Conservation (phyloP, 2,888 invertebrate genomes). For the Pseudococcus longispinus region DNA sequence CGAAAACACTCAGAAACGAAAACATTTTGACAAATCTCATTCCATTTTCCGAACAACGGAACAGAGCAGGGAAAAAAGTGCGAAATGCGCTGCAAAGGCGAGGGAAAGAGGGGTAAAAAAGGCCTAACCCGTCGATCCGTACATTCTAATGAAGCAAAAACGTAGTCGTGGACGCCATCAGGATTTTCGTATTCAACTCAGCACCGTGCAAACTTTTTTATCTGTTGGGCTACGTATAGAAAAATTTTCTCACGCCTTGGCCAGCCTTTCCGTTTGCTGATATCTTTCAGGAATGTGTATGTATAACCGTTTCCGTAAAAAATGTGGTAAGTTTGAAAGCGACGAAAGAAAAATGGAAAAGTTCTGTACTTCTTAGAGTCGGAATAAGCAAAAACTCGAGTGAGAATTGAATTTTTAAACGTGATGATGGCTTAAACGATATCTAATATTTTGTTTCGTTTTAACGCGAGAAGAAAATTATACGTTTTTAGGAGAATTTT, state of each 20-base stretch:
- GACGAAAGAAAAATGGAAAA: neutral
- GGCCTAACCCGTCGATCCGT: neutral
- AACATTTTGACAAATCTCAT: constrained; percentile 57
- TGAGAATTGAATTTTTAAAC: constrained; percentile 19
- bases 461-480: neutral
- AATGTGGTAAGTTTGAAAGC: constrained; percentile 35
- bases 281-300: constrained; percentile 1
- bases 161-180: constrained; percentile 41
- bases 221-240: neutral
- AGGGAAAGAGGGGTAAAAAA: constrained; percentile 10
- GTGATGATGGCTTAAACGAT: constrained; percentile 21
- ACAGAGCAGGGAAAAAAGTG: constrained; percentile 16
- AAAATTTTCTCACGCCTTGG: neutral
- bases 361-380: neutral
- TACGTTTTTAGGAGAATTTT: neutral
- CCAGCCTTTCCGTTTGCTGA: neutral
- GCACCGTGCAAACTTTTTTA: constrained; percentile 33
- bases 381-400: neutral
- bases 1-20: constrained; percentile 52
- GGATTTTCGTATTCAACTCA: constrained; percentile 50
- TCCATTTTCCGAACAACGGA: constrained; percentile 44
- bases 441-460: constrained; percentile 17
- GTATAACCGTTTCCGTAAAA: constrained; percentile 29
- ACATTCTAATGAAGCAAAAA: constrained; percentile 56
- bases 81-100: constrained; percentile 12